Percentiles rank a stretch among this genome's conserved stretches.
Conservation (phyloP, 1,140 invertebrate genomes). For the Nasonia vitripennis region DNA sequence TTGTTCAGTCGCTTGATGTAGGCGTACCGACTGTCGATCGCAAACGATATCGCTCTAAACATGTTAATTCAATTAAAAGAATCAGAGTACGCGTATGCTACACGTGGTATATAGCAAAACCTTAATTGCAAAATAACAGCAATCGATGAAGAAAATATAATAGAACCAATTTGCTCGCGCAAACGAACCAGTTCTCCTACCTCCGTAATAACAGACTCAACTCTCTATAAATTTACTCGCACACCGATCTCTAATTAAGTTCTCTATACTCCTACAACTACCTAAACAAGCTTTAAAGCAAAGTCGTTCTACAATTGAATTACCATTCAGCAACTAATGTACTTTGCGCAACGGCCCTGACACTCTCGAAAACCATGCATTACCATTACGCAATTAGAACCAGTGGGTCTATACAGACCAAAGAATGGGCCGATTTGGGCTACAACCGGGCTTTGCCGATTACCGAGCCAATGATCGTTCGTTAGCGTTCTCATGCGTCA, state of each 20-base stretch:
- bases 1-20: neutral
- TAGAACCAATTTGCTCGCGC: neutral
- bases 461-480: constrained; percentile 29
- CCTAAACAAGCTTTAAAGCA: neutral
- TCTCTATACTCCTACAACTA: neutral
- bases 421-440: neutral
- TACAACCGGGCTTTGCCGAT: neutral
- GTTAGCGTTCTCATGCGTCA: constrained; percentile 9
- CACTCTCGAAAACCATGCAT: neutral
- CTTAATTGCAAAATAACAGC: too few species aligned
- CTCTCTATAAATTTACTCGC: neutral
- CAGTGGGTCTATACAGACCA: neutral
- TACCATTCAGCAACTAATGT: neutral
- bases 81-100: too few species aligned
- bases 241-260: neutral
- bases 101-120: too few species aligned
- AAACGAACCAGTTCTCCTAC: neutral
- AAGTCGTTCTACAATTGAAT: neutral
- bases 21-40: too few species aligned
- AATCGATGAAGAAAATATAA: too few species aligned
- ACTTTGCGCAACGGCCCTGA: too few species aligned
- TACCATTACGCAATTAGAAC: neutral
- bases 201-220: neutral
- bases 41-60: too few species aligned
- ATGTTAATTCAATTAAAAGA: too few species aligned